phyloP scores from a whole-genome alignment of 1,140 invertebrate genomes.

The Monomorium pharaonis region DNA sequence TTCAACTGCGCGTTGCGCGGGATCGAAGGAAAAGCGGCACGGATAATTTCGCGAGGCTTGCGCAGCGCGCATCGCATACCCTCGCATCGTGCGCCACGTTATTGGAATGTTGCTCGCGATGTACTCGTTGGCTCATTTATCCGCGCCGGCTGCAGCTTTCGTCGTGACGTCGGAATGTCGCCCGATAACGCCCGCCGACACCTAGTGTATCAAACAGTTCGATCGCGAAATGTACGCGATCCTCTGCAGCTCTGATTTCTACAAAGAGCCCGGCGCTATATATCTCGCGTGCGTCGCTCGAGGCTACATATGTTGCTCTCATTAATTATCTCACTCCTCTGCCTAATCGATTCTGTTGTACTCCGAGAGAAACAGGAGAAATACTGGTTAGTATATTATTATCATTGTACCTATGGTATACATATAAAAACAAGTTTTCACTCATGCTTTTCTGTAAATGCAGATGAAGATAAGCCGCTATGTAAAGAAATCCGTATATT shows the following conservation, averaged over 20 bases:
- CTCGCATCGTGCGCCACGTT: neutral
- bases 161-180: conserved; percentile 12
- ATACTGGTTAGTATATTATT: neutral
- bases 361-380: neutral
- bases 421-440: neutral
- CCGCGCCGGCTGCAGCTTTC: conserved; percentile 12
- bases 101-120: conserved; percentile 26
- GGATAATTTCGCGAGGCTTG: neutral
- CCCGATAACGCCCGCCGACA: conserved; percentile 32
- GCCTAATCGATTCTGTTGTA: conserved; percentile 19
- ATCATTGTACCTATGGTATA: neutral
- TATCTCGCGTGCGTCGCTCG: neutral
- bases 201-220: conserved; percentile 53
- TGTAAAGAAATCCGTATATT: neutral
- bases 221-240: conserved; percentile 36
- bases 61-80: neutral
- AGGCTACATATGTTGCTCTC: conserved; percentile 7
- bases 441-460: neutral
- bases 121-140: conserved; percentile 53
- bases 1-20: neutral
- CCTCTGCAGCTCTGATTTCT: conserved; percentile 2
- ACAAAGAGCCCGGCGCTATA: conserved; percentile 12
- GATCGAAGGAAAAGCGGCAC: neutral
- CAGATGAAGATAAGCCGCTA: neutral
- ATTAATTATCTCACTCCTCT: conserved; percentile 33